Evolutionary conservation across 2,888 invertebrate genomes (phyloP).

Genomic region (Himalopsyche tibetana): DNA sequence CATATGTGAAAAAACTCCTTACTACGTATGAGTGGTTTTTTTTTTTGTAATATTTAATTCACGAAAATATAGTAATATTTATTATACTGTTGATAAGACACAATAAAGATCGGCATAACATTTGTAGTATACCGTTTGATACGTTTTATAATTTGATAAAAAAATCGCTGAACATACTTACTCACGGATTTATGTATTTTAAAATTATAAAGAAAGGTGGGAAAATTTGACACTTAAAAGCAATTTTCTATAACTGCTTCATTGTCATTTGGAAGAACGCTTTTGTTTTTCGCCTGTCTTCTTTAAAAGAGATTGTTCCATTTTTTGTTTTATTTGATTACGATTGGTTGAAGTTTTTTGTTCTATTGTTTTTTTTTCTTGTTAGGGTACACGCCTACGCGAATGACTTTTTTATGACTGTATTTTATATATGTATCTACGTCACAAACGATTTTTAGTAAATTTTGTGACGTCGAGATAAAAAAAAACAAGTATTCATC

Average conservation of each 20-base stretch:
- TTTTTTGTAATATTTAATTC: no score
- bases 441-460: no score
- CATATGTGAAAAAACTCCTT: no score
- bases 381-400: neutral
- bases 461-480: no score
- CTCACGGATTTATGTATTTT: neutral
- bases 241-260: conserved; percentile 50
- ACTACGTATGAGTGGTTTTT: no score
- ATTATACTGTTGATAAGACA: no score
- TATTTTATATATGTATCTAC: no score
- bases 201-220: conserved; percentile 44
- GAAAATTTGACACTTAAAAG: conserved; percentile 48
- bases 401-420: neutral
- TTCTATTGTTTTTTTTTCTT: neutral
- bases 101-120: no score
- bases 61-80: no score
- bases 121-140: no score
- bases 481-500: no score
- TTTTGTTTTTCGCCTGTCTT: neutral
- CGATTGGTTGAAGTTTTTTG: neutral
- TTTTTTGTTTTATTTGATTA: conserved; percentile 17
- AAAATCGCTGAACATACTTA: neutral
- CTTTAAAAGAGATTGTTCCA: neutral
- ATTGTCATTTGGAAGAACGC: conserved; percentile 43
- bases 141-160: no score